Evolutionary conservation across 2,797 vertebrate species (phyloP), one percentile per base, ranked within the genome.

Genomic region (Eospalax fontanierii): DNA sequence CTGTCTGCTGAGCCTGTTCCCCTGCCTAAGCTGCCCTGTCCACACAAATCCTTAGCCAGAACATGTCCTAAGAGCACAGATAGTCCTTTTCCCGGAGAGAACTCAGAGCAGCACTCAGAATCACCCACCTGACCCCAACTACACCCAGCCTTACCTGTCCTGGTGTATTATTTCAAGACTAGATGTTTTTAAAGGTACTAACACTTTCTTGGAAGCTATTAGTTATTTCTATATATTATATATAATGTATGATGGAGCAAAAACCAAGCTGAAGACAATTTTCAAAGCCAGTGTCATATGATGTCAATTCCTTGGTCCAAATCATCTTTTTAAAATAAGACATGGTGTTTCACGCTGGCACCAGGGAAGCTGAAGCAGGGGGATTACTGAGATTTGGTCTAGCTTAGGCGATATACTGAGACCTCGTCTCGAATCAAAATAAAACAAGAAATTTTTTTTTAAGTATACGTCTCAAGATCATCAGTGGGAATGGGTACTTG

Each of bases 201-300:
- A 73, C n/a, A 70, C 57, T 88, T 92, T 90, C 28, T 87, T 80
- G 21, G 15, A 88, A 86, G 46, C n/a, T 40, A 63, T 15, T 65
- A 28, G 65, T 86, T 82, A 78, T 38, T 2, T 0, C 15, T 73
- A 73, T 7, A n/a, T 6, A 28, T 26, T 86, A 61, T 2, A 66
- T 0, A 57, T 22, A 75, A 38, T 75, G 87, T 8, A 35, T 63
- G 16, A 57, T 66, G 19, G 6, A 63, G 21, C 4, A 73, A 89
- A 89, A 88, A 93, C 22, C 50, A 94, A 96, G 91, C 21, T 90
- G 43, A 91, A 81, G 66, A 11, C 26, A 80, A 73, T 73, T 80
- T 80, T 54, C 83, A 93, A 63, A 93, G 78, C 43, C 63, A 81
- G 92, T 54, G 28, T 92, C 65, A 73, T 16, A 65, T 74, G 24